Conservation (phyloP, 2,888 invertebrate genomes). For the Eupithecia pulchellata region DNA sequence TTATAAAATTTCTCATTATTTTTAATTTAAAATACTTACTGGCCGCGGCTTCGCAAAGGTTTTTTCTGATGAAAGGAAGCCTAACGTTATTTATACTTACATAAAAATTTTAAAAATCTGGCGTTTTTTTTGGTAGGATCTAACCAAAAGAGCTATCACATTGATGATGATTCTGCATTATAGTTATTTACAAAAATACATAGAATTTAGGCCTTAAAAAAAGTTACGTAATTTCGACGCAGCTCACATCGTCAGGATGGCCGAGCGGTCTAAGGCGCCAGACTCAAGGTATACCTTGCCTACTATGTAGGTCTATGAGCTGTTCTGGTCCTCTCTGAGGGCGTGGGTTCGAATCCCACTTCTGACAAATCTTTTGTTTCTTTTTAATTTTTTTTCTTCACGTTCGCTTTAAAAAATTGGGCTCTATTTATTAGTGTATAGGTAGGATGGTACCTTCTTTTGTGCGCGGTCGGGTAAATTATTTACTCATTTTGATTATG, state of each 20-base stretch:
- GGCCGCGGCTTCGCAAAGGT: not conserved
- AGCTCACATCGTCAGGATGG: slow-evolving; percentile 88
- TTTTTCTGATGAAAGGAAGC: too few species aligned
- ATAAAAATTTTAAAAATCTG: too few species aligned
- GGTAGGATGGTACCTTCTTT: too few species aligned
- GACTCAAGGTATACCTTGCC: slow-evolving; percentile 86
- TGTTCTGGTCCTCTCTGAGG: slow-evolving; percentile 91
- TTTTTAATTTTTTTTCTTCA: slow-evolving; percentile 55
- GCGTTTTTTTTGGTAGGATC: too few species aligned
- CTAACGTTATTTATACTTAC: too few species aligned
- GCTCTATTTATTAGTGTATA: too few species aligned
- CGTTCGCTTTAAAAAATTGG: not conserved
- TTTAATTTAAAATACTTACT: not conserved
- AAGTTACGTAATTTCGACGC: slow-evolving; percentile 52
- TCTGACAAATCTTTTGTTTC: slow-evolving; percentile 85
- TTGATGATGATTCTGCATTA: not conserved
- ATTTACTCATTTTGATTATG: too few species aligned
- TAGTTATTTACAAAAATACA: not conserved
- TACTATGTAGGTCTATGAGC: slow-evolving; percentile 86
- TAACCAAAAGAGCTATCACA: not conserved
- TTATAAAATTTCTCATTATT: too few species aligned
- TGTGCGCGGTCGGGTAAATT: too few species aligned
- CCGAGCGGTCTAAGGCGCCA: slow-evolving; percentile 96
- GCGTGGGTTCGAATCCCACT: slow-evolving; percentile 94
- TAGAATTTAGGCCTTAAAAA: not conserved